Evolutionary conservation across 2,113 vertebrate species (phyloP), one percentile per base, ranked within the genome.

Genomic region (Physeter macrocephalus): DNA sequence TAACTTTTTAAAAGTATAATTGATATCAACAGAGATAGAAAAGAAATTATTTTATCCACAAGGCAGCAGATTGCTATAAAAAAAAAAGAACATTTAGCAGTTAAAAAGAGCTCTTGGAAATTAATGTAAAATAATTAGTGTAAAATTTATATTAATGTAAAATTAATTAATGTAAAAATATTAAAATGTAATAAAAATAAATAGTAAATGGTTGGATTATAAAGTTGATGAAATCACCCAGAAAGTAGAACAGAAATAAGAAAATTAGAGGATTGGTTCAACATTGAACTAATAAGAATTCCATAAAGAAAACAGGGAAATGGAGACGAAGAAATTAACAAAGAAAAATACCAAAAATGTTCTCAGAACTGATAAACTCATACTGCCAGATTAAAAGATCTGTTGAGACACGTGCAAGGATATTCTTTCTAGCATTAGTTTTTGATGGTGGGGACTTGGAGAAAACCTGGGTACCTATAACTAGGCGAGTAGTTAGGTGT

Each of bases 281-380:
- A 31, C 21, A 21, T 78, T 75, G n/a, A 62, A 66, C 27, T 69
- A 41, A 59, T 36, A 88, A 84, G 75, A 78, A 17, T 91, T 95
- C 41, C 6, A 36, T 89, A 61, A 93, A 88, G 54, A 93, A 54
- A 93, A 61, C 2, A 88, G 15, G 43, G 52, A 94, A 86, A 67
- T 83, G 2, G 20, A 57, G 78, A 95, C 46, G 52, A 90, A 95
- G 46, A 96, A 96, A 88, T 88, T 75, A 90, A n/a, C 41, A 77
- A 85, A 84, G 49, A 75, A 97, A 97, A 96, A 80, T 43, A 13
- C 11, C 8, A 59, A 15, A 83, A 41, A 64, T 25, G 17, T 92
- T 92, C 54, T 39, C 49, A 86, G 67, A 94, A 82, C 20, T 36
- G 72, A 29, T 83, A 93, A 75, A 31, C 21, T 78, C 31, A 89